phyloP scores from a whole-genome alignment of 1,140 invertebrate species.

The Coenobita brevimanus region DNA sequence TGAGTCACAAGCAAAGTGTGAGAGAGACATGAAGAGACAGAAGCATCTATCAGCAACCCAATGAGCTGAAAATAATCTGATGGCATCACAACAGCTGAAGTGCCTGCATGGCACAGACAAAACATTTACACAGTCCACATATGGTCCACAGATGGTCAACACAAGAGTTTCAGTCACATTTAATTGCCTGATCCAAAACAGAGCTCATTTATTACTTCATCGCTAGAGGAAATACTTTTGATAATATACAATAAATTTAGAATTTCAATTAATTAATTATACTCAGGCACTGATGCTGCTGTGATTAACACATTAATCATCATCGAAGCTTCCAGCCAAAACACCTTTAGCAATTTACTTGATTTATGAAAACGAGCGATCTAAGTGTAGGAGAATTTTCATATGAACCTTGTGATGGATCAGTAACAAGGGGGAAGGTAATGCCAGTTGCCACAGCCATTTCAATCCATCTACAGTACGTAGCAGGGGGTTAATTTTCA shows the following conservation, averaged over 20 bases:
- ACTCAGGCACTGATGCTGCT: neutral
- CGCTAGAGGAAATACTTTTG: neutral
- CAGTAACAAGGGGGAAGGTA: constrained; percentile 25
- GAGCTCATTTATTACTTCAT: too few species aligned
- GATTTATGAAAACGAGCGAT: too few species aligned
- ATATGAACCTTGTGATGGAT: constrained; percentile 29
- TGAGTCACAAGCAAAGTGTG: constrained; percentile 47
- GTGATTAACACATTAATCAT: too few species aligned
- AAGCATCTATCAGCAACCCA: constrained; percentile 54
- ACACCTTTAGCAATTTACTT: too few species aligned
- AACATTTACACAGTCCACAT: constrained; percentile 51
- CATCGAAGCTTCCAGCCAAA: too few species aligned
- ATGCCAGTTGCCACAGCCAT: constrained; percentile 58
- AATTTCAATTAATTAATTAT: neutral
- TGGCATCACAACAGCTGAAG: constrained; percentile 30
- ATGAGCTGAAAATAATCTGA: constrained; percentile 60
- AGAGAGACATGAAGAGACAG: constrained; percentile 49
- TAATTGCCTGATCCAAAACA: constrained; percentile 44
- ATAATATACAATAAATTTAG: neutral
- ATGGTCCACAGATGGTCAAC: constrained; percentile 50
- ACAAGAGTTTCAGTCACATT: constrained; percentile 58
- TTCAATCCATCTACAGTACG: constrained; percentile 59
- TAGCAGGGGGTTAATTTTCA: constrained; percentile 48
- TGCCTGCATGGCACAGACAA: constrained; percentile 21
- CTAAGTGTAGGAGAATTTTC: neutral